A percentile compares a stretch with the other conserved stretches of the same genome.
Conservation (phyloP, 1,140 invertebrate species). For the Bilobella aurantiaca region DNA sequence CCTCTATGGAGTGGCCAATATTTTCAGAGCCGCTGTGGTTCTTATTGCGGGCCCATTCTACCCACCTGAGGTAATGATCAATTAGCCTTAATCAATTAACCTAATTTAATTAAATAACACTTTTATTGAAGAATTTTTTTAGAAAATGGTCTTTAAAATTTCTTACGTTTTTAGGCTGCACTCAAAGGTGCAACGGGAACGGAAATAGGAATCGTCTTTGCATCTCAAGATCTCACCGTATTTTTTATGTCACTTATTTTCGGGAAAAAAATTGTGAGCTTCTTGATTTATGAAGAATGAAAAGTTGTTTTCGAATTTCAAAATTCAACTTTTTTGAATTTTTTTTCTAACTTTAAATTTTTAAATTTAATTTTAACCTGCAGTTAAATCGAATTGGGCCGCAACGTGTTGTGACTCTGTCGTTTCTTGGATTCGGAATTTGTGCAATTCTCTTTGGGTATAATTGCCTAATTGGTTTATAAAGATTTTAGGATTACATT, state of each 20-base stretch:
- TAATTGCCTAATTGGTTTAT: no score
- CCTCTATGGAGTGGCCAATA: constrained; percentile 72
- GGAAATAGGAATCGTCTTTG: constrained; percentile 83
- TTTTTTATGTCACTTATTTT: constrained; percentile 78
- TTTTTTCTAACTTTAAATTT: neutral
- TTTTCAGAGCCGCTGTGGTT: constrained; percentile 77
- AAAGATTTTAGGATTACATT: constrained; percentile 32
- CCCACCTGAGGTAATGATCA: constrained; percentile 42
- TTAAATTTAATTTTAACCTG: constrained; percentile 18
- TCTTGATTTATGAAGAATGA: neutral
- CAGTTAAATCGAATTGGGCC: constrained; percentile 70
- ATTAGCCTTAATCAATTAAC: neutral
- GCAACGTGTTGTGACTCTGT: constrained; percentile 70
- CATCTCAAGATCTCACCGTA: constrained; percentile 78
- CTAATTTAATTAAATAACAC: no score
- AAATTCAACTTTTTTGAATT: neutral
- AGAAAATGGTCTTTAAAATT: neutral
- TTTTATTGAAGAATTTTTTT: constrained; percentile 1
- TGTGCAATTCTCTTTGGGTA: constrained; percentile 78
- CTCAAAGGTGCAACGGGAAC: constrained; percentile 71
- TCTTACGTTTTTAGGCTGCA: constrained; percentile 53
- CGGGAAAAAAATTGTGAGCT: constrained; percentile 44
- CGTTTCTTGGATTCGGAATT: constrained; percentile 70
- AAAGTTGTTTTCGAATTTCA: neutral
- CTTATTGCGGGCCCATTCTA: constrained; percentile 57